Base-by-base conservation (phyloP, 2,113 vertebrate genomes). In the Syngnathus typhle region DNA sequence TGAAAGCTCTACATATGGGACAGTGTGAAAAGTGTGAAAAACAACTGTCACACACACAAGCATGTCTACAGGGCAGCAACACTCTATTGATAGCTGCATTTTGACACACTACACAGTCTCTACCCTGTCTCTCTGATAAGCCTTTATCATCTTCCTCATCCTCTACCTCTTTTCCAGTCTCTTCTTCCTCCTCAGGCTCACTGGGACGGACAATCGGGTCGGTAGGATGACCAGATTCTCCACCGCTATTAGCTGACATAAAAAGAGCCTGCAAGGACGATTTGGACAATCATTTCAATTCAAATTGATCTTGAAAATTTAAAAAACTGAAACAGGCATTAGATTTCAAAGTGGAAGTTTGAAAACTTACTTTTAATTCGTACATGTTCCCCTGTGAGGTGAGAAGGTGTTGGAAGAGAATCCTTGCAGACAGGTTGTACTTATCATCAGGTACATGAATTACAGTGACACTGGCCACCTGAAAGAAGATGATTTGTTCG, bases 31-130 rank as follows among this genome's bases (percentile, higher is more conserved):
- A 94, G 55, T 89, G 92, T 1, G 76, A 81, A 36, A 94, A 72
- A 5, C 97, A 99, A 71, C 87, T 84, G 8, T 98, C 89, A 0
- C 97, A 99, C 65, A 98, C 85, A 71, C 96, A 98, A 0, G 95
- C 82, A 12, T 99, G 97, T n/a, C 97, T 85, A 77, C 97, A 99
- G 0, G 97, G 97, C 51, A 99, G 83, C 13, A 99, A 88, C 0
- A 98, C 97, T 72, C 94, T 91, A 90, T 97, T 98, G 67, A 98
- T 92, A 0, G 89, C 49, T 9, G 92, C 94, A 0, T 98, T 98
- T 82, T 96, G 96, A 85, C 97, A 99, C 3, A 98, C 93, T 0
- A 99, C 95, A 0, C 97, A 99, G 90, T 98, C 96, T 77, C 85
- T 93, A 54, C 86, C 88, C 10, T 8, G 83, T 47, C 89, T 90